Evolutionary conservation across 2,797 vertebrate genomes (phyloP), one percentile per base, ranked within the genome.

Genomic region (Ctenochaetus hawaiiensis): DNA sequence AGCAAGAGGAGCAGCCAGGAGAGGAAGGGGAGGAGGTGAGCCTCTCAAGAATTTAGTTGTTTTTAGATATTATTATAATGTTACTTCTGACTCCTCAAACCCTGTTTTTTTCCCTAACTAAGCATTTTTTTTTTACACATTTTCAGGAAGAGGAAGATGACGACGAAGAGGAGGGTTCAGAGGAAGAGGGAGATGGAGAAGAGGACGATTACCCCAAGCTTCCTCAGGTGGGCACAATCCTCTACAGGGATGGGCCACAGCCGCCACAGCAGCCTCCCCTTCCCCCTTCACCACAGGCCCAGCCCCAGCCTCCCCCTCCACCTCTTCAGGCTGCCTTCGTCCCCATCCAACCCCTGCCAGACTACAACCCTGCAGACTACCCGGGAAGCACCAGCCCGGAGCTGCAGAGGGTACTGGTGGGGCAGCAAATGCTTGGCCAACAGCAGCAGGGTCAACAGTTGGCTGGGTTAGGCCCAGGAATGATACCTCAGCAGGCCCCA

Each of bases 401-500:
- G 93, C 96, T 98, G 89, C 96, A 98, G 93, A 96, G 97, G 95
- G 95, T 97, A 87, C 93, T 98, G 94, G 95, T 96, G 89, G 96
- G 97, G 78, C 96, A 96, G 93, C 97, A 97, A 90, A 96, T 96
- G 87, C 94, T 96, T 92, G 96, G 96, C 84, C 96, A 96, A 91
- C 96, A 93, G 92, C 95, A 95, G 70, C 90, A 89, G 68, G 95
- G 94, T 90, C 96, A 96, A 71, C 96, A 95, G 92, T 92, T 96
- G 49, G 51, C 72, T 34, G 97, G 95, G 87, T 93, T 96, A 85
- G 95, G 84, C 57, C 96, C 96, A 89, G 96, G 96, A 83, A 95
- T 97, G 89, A 96, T 97, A 95, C 95, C 96, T 95, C 97, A 97
- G 94, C 97, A 97, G 94, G 96, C 97, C 89, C 94, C 97, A 85